Conservation (phyloP, 1,140 invertebrate genomes). For the Papilio helenus region DNA sequence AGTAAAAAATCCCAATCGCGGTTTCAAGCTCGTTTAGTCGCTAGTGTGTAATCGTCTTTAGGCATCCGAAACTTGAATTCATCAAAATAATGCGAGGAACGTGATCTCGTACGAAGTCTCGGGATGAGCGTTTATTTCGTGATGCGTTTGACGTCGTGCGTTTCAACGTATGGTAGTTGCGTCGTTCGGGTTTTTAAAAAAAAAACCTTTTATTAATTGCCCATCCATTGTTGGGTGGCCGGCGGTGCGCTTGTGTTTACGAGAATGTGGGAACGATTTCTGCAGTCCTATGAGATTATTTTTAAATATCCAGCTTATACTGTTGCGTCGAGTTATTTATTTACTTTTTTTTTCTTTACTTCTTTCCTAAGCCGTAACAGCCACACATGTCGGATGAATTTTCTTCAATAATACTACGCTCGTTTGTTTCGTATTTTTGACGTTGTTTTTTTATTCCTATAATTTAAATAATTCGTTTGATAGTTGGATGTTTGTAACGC, state of each 20-base stretch:
- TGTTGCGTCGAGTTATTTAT: slow-evolving; percentile 28
- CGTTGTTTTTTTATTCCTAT: not conserved
- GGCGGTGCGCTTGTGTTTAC: slow-evolving; percentile 41
- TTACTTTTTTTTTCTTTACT: slow-evolving; percentile 1
- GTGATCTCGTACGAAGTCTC: slow-evolving; percentile 63
- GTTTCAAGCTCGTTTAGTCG: not conserved
- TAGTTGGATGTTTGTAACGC: too few relatives aligned
- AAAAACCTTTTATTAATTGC: slow-evolving; percentile 64
- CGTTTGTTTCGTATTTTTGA: slow-evolving; percentile 3
- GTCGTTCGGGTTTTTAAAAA: slow-evolving; percentile 53
- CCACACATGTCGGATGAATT: slow-evolving; percentile 29
- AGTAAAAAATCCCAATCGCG: too few relatives aligned
- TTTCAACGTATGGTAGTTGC: slow-evolving; percentile 45
- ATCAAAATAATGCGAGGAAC: slow-evolving; percentile 75
- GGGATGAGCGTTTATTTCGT: slow-evolving; percentile 68
- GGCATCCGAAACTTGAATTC: slow-evolving; percentile 63
- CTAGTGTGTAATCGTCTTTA: slow-evolving; percentile 13
- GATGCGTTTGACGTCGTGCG: slow-evolving; percentile 54
- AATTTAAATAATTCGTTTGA: too few relatives aligned
- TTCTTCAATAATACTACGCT: not conserved
- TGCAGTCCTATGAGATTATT: slow-evolving; percentile 36
- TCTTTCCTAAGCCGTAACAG: slow-evolving; percentile 18
- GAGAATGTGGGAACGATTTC: slow-evolving; percentile 41
- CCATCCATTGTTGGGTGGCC: slow-evolving; percentile 58
- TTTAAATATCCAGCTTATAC: slow-evolving; percentile 36